A percentile compares a stretch with the other conserved stretches of the same genome.
These are phyloP conservation scores for Sarcophaga subvicina DNA, from an alignment of 2,888 invertebrate species.

Conservation along the genomic window DNA sequence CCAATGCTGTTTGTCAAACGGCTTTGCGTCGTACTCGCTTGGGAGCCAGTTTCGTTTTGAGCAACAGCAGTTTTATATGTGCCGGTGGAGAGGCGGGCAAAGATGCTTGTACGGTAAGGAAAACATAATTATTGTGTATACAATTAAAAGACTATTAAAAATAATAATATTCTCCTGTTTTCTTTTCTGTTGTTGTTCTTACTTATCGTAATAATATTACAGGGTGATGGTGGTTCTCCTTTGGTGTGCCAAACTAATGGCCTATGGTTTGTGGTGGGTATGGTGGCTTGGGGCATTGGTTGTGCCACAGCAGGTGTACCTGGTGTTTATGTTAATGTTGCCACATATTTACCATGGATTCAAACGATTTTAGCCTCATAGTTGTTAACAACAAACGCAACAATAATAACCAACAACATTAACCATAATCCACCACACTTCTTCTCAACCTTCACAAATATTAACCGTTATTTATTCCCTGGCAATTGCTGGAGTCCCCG, in stretches of 20 bases:
- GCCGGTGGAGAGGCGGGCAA: conserved; percentile 90
- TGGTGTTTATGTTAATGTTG: conserved; percentile 90
- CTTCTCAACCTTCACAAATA: neutral
- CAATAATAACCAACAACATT: conserved; percentile 19
- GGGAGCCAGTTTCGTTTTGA: conserved; percentile 85
- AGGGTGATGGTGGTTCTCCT: conserved; percentile 84
- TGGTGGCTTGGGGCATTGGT: conserved; percentile 84
- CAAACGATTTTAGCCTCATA: conserved; percentile 79
- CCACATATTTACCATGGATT: conserved; percentile 87
- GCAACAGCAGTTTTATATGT: conserved; percentile 88
- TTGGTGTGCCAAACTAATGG: conserved; percentile 77
- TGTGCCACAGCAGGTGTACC: conserved; percentile 87
- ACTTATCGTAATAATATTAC: neutral
- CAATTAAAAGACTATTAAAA: conserved; percentile 9
- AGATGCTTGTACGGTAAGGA: conserved; percentile 89
- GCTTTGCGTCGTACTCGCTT: conserved; percentile 86
- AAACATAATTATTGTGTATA: conserved; percentile 29
- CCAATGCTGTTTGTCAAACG: conserved; percentile 85
- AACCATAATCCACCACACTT: conserved; percentile 12
- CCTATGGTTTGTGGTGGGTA: conserved; percentile 82
- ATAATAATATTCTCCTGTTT: conserved; percentile 7
- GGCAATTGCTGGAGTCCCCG: neutral
- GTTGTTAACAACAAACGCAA: conserved; percentile 51
- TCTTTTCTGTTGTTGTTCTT: neutral
- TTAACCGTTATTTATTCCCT: conserved; percentile 9